Evolutionary conservation across 2,113 vertebrate genomes (phyloP).

Genomic region (Lamprologus ornatipinnis): DNA sequence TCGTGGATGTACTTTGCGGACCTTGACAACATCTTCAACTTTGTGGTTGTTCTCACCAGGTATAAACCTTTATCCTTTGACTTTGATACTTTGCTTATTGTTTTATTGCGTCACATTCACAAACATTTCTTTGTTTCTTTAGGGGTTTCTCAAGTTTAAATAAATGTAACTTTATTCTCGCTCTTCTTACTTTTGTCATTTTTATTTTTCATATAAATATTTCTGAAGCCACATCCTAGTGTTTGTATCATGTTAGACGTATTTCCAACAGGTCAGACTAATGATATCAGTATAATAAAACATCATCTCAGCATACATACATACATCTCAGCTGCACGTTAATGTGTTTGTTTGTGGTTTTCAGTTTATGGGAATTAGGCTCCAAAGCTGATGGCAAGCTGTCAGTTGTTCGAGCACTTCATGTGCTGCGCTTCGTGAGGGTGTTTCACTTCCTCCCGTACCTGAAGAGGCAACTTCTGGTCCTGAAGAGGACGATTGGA

Average conservation of each 20-base stretch:
- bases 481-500: constrained; percentile 80
- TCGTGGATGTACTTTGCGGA: constrained; percentile 80
- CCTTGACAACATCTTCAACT: constrained; percentile 84
- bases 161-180: background rate
- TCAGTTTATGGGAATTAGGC: constrained; percentile 83
- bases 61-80: background rate
- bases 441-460: constrained; percentile 79
- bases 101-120: background rate
- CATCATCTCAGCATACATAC: background rate
- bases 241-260: background rate
- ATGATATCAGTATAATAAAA: background rate
- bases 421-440: constrained; percentile 78
- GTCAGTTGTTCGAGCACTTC: constrained; percentile 75
- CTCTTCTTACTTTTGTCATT: background rate
- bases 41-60: constrained; percentile 78
- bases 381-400: constrained; percentile 68
- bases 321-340: background rate
- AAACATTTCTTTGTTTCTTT: background rate
- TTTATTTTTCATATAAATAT: background rate
- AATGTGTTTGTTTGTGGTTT: background rate
- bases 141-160: background rate
- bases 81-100: background rate
- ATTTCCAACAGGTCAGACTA: background rate
- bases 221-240: background rate
- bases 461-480: constrained; percentile 77